These are phyloP conservation scores for Alcedo atthis DNA, from an alignment of 2,797 vertebrate species.

Conservation along the genomic window DNA sequence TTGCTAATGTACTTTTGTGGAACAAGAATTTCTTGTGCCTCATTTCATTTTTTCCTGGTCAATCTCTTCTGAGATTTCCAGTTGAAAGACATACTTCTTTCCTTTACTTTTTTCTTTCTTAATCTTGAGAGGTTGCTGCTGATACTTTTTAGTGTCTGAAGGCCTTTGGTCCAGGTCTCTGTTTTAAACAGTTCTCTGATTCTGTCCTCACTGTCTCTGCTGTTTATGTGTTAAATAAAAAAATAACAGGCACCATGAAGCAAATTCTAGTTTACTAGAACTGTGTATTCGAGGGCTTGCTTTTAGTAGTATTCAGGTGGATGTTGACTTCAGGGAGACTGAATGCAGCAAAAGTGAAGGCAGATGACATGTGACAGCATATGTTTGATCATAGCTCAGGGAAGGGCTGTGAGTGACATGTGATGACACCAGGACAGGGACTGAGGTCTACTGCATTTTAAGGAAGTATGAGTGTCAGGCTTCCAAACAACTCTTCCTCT, in stretches of 20 bases:
- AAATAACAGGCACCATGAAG: neutral
- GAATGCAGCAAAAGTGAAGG: neutral
- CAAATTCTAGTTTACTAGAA: neutral
- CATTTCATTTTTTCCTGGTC: neutral
- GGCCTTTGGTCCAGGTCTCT: neutral
- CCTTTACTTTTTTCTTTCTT: neutral
- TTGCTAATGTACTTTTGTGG: neutral
- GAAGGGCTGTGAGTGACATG: neutral
- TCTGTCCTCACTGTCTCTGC: neutral
- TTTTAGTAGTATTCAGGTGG: neutral
- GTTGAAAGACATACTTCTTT: neutral
- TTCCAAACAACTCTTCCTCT: neutral
- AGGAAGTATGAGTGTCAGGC: neutral
- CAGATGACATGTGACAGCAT: neutral
- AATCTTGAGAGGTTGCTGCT: neutral
- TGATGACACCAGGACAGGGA: neutral
- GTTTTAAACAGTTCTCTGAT: neutral
- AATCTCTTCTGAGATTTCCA: neutral
- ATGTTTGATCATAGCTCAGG: neutral
- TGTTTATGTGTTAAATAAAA: neutral
- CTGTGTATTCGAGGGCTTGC: neutral
- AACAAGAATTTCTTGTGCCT: neutral
- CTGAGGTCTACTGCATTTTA: neutral
- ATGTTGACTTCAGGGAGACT: neutral
- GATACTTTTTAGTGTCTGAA: neutral